These are phyloP conservation scores for Epinotia bilunana DNA, from an alignment of 2,888 invertebrate genomes.

Conservation along the genomic window DNA sequence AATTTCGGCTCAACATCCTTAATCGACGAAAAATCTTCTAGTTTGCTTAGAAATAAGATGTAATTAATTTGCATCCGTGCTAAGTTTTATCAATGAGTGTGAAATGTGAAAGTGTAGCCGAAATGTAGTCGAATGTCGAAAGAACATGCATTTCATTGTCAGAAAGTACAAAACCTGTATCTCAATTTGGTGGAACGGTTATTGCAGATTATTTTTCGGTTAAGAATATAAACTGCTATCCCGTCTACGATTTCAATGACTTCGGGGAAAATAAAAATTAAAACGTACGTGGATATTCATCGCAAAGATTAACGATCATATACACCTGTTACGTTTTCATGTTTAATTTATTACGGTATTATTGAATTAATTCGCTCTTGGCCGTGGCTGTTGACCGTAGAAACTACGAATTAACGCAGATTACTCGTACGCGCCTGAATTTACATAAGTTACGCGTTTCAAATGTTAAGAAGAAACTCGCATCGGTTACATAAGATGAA, in stretches of 20 bases:
- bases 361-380: slow-evolving; percentile 7
- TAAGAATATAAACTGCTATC: not conserved
- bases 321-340: not conserved
- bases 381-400: slow-evolving; percentile 17
- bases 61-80: not conserved
- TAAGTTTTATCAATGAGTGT: not conserved
- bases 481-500: not conserved
- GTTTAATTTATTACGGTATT: not conserved
- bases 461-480: not conserved
- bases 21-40: not conserved
- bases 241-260: too few species aligned
- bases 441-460: slow-evolving; percentile 16
- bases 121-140: not conserved
- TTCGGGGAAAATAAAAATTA: too few species aligned
- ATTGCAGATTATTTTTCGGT: not conserved
- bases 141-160: not conserved
- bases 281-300: not conserved
- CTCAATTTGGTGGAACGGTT: too few species aligned
- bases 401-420: slow-evolving; percentile 1
- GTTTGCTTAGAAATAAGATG: not conserved
- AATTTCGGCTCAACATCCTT: not conserved
- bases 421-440: not conserved
- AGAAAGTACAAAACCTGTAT: slow-evolving; percentile 4
- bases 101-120: slow-evolving; percentile 5
- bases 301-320: not conserved